Conservation (phyloP, 2,797 vertebrate species). For the Mormyrops boulengeri region DNA sequence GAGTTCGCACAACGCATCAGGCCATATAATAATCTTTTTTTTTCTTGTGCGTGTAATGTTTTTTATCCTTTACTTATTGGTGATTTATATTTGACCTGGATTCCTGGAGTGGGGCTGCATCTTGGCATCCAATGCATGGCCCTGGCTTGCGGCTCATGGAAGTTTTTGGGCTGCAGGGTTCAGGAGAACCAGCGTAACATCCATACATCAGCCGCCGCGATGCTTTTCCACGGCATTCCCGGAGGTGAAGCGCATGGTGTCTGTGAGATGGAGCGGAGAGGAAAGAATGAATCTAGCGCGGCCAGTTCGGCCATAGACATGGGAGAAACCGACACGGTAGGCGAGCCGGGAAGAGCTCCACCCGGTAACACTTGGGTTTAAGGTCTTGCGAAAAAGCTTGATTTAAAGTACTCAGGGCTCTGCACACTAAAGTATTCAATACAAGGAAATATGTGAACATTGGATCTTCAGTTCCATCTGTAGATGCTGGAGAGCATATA, state of each 20-base stretch:
- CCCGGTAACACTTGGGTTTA: not conserved
- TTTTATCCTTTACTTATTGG: slow-evolving; percentile 42
- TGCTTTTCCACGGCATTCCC: slow-evolving; percentile 89
- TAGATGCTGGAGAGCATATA: not conserved
- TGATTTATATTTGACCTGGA: slow-evolving; percentile 46
- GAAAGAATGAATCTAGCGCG: slow-evolving; percentile 83
- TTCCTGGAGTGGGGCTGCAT: slow-evolving; percentile 31
- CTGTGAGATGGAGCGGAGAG: slow-evolving; percentile 93
- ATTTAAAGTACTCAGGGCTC: not conserved
- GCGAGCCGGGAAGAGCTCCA: slow-evolving; percentile 39
- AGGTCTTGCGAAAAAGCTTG: not conserved
- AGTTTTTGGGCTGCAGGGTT: slow-evolving; percentile 67
- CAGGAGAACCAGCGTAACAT: slow-evolving; percentile 71
- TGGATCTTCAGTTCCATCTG: not conserved
- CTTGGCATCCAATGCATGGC: slow-evolving; percentile 57
- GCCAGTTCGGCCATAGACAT: slow-evolving; percentile 97
- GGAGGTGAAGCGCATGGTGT: slow-evolving; percentile 92
- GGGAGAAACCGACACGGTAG: slow-evolving; percentile 94
- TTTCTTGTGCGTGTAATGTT: not conserved
- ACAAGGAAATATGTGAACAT: not conserved
- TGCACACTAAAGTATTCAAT: not conserved
- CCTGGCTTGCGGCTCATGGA: slow-evolving; percentile 67
- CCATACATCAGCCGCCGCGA: slow-evolving; percentile 70
- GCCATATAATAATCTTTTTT: not conserved
- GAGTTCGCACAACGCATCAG: not conserved